Conservation (phyloP, 2,888 invertebrate species). For the Meganola albula region DNA sequence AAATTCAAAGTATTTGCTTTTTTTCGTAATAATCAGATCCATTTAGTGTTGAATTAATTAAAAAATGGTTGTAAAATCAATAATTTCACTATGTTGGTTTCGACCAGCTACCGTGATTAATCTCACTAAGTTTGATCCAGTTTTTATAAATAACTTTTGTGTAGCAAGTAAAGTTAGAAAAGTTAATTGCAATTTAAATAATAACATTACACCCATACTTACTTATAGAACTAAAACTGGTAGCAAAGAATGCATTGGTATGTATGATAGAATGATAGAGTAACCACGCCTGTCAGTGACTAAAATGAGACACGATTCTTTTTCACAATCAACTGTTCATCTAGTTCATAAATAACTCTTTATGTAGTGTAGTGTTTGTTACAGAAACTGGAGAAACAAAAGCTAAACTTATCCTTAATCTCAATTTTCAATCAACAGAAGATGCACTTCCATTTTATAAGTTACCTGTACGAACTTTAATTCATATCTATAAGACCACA, state of each 20-base stretch:
- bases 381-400: conserved; percentile 44
- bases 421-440: conserved; percentile 62
- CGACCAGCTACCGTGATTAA: conserved; percentile 6
- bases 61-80: conserved; percentile 18
- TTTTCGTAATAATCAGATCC: too few relatives aligned
- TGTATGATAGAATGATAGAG: neutral
- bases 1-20: too few relatives aligned
- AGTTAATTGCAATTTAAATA: too few relatives aligned
- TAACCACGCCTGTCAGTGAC: neutral
- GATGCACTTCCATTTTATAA: conserved; percentile 74
- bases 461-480: conserved; percentile 51
- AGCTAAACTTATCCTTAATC: conserved; percentile 47
- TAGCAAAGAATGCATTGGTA: conserved; percentile 10
- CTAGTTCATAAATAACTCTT: too few relatives aligned
- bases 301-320: too few relatives aligned
- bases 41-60: neutral
- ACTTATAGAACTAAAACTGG: conserved; percentile 9
- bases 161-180: too few relatives aligned
- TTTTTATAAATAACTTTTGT: too few relatives aligned
- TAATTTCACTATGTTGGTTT: conserved; percentile 9
- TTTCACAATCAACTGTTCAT: too few relatives aligned
- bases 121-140: too few relatives aligned
- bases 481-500: conserved; percentile 48
- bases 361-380: conserved; percentile 9
- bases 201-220: neutral